Evolutionary conservation across 2,113 vertebrate genomes (phyloP).

Genomic region (Cyrtonyx montezumae): DNA sequence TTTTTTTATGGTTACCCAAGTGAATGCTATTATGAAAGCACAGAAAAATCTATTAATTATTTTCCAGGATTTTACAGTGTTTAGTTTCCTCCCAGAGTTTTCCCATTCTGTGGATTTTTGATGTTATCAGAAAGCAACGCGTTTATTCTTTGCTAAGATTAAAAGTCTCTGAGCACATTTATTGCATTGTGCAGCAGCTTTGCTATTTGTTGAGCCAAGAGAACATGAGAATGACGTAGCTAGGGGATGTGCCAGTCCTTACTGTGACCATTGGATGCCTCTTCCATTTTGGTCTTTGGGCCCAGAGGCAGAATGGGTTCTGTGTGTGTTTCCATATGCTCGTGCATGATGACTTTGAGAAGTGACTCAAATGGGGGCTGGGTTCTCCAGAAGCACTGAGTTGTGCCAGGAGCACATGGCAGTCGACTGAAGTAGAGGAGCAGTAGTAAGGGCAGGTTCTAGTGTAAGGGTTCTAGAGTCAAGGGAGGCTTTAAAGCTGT

Average conservation of each 20-base stretch:
- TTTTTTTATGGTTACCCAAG: slow-evolving; percentile 57
- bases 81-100: neutral
- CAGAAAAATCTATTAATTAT: slow-evolving; percentile 59
- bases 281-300: neutral
- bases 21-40: slow-evolving; percentile 46
- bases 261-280: accelerated
- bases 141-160: neutral
- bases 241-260: neutral
- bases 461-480: neutral
- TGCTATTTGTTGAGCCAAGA: neutral
- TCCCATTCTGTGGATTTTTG: neutral
- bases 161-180: neutral
- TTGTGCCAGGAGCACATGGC: neutral
- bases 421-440: neutral
- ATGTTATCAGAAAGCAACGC: neutral
- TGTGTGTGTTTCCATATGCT: neutral
- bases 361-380: neutral
- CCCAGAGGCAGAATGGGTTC: neutral
- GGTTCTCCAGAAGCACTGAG: neutral
- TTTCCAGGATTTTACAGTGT: slow-evolving; percentile 35
- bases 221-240: neutral
- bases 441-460: too few species aligned
- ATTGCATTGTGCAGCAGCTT: neutral
- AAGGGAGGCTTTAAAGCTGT: neutral
- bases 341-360: neutral